Conservation (phyloP, 2,888 invertebrate species). For the Torymus auratus region DNA sequence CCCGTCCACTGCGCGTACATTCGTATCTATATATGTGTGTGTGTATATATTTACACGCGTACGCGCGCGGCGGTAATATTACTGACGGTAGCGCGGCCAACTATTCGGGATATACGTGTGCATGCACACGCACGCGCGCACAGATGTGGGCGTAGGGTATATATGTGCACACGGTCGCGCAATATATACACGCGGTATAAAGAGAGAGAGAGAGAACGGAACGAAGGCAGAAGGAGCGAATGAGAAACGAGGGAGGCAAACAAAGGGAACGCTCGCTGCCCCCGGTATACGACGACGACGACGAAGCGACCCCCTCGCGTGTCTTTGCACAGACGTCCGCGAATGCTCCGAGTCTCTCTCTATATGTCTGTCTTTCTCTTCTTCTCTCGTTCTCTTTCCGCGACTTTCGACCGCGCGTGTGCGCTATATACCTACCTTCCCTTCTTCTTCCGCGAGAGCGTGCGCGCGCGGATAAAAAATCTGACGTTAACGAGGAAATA, state of each 20-base stretch:
- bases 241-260: conserved; percentile 51
- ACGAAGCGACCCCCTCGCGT: conserved; percentile 32
- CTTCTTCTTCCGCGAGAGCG: too few species aligned
- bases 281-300: neutral
- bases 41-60: too few species aligned
- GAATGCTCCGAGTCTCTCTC: conserved; percentile 5
- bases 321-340: conserved; percentile 43
- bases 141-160: conserved; percentile 25
- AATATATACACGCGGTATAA: conserved; percentile 3
- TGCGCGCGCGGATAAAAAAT: conserved; percentile 6
- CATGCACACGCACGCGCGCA: neutral
- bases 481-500: conserved; percentile 30
- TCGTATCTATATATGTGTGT: too few species aligned
- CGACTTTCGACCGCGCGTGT: too few species aligned
- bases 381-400: neutral
- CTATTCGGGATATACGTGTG: conserved; percentile 19
- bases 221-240: conserved; percentile 40
- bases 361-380: neutral
- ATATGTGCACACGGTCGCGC: conserved; percentile 2
- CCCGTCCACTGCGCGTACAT: too few species aligned
- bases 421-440: too few species aligned
- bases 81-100: neutral
- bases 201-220: neutral
- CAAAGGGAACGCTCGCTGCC: conserved; percentile 43
- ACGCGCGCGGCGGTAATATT: too few species aligned